These are phyloP conservation scores for Malthinus flaveolus DNA, from an alignment of 2,888 invertebrate genomes.

Conservation along the genomic window DNA sequence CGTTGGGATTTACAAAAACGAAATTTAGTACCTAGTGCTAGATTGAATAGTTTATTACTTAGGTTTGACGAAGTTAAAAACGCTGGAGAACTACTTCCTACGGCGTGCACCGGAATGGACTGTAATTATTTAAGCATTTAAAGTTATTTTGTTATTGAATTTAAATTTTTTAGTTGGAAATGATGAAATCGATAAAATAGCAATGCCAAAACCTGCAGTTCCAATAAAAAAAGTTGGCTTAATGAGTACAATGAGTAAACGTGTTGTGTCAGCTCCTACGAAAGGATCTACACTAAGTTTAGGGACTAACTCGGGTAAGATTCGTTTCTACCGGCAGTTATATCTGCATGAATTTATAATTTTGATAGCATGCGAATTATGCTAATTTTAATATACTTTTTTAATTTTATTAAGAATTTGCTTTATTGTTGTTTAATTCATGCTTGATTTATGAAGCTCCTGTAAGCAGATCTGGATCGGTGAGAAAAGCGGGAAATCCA, in stretches of 20 bases:
- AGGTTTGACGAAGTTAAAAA: constrained; percentile 86
- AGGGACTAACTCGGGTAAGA: constrained; percentile 40
- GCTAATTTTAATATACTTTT: too few relatives aligned
- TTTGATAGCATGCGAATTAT: constrained; percentile 1
- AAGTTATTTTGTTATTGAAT: neutral
- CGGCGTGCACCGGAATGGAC: constrained; percentile 59
- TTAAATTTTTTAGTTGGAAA: constrained; percentile 19
- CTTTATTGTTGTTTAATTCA: constrained; percentile 25
- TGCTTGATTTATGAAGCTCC: constrained; percentile 43
- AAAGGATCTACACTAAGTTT: constrained; percentile 6
- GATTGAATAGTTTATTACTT: constrained; percentile 70
- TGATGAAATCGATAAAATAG: constrained; percentile 57
- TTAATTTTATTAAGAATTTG: constrained; percentile 8
- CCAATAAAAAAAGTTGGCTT: constrained; percentile 51
- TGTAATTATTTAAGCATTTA: constrained; percentile 38
- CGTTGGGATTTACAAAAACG: constrained; percentile 81
- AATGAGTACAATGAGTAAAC: constrained; percentile 50
- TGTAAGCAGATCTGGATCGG: constrained; percentile 47
- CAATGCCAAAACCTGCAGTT: constrained; percentile 50
- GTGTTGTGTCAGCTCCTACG: constrained; percentile 44
- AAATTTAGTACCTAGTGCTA: constrained; percentile 74
- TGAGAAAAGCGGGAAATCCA: constrained; percentile 42
- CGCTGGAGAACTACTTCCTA: constrained; percentile 77
- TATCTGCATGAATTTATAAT: constrained; percentile 24
- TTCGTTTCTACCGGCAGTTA: constrained; percentile 20